Conservation (phyloP, 2,797 vertebrate genomes). For the Lepilemur septentrionalis region DNA sequence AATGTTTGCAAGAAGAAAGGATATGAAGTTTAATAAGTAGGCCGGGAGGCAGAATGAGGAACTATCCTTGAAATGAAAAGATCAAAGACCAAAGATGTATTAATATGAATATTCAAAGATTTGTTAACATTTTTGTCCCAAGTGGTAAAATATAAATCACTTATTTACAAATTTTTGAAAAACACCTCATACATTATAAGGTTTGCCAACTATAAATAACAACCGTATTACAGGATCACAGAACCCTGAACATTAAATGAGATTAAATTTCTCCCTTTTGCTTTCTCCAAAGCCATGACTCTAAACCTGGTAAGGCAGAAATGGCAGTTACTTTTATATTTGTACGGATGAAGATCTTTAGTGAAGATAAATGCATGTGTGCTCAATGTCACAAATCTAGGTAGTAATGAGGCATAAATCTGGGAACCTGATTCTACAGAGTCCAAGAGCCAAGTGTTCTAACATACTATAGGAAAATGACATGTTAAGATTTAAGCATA, state of each 20-base stretch:
- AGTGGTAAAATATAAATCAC: neutral
- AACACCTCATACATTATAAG: neutral
- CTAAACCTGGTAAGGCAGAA: neutral
- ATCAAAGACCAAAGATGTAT: neutral
- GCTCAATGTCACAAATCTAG: neutral
- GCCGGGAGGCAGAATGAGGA: neutral
- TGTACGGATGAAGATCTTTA: neutral
- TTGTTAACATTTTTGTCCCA: slow-evolving; percentile 20
- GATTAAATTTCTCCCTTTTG: neutral
- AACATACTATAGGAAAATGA: neutral
- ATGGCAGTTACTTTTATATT: neutral
- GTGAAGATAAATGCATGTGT: neutral
- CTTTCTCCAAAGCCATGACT: neutral
- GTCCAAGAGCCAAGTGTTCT: neutral
- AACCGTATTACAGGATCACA: neutral
- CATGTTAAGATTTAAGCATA: neutral
- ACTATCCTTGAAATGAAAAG: neutral
- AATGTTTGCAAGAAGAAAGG: neutral
- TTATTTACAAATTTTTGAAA: neutral
- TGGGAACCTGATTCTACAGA: neutral
- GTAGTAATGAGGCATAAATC: neutral
- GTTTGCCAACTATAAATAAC: neutral
- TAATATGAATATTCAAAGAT: slow-evolving; percentile 4
- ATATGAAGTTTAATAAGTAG: neutral
- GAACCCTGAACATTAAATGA: neutral